A percentile compares a stretch with the other conserved stretches of the same genome.
phyloP scores from a whole-genome alignment of 2,113 vertebrate species.

The Scomber colias region DNA sequence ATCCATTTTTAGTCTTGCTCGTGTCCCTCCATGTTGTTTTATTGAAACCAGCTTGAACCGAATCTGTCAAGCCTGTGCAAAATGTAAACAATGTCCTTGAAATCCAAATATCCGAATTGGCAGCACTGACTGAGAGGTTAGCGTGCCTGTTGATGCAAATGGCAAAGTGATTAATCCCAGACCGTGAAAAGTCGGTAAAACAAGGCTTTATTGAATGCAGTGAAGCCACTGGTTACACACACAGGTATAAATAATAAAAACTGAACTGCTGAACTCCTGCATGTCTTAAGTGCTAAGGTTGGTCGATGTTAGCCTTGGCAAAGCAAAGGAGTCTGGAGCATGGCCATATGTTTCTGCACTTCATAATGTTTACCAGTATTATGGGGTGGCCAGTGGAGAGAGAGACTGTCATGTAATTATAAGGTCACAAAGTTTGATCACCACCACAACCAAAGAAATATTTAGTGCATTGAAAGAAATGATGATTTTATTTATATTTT shows the following conservation, averaged over 20 bases:
- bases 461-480: not conserved
- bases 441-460: slow-evolving; percentile 11
- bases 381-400: slow-evolving; percentile 26
- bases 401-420: slow-evolving; percentile 42
- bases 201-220: slow-evolving; percentile 68
- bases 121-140: slow-evolving; percentile 67
- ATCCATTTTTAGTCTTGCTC: slow-evolving; percentile 58
- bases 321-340: slow-evolving; percentile 42
- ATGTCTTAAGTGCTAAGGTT: slow-evolving; percentile 58
- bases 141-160: slow-evolving; percentile 70
- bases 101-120: slow-evolving; percentile 75
- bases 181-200: slow-evolving; percentile 66
- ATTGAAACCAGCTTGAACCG: slow-evolving; percentile 69
- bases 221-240: slow-evolving; percentile 36
- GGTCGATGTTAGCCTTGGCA: slow-evolving; percentile 66
- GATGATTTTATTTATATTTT: slow-evolving; percentile 4
- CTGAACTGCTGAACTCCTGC: slow-evolving; percentile 64
- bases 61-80: slow-evolving; percentile 60
- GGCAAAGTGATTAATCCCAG: slow-evolving; percentile 77
- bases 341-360: slow-evolving; percentile 46
- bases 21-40: slow-evolving; percentile 66
- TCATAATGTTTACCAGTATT: slow-evolving; percentile 62
- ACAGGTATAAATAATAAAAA: slow-evolving; percentile 68
- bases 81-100: slow-evolving; percentile 73
- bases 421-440: slow-evolving; percentile 30